Evolutionary conservation across 2,888 invertebrate genomes (phyloP).

Genomic region (Rhagonycha fulva): DNA sequence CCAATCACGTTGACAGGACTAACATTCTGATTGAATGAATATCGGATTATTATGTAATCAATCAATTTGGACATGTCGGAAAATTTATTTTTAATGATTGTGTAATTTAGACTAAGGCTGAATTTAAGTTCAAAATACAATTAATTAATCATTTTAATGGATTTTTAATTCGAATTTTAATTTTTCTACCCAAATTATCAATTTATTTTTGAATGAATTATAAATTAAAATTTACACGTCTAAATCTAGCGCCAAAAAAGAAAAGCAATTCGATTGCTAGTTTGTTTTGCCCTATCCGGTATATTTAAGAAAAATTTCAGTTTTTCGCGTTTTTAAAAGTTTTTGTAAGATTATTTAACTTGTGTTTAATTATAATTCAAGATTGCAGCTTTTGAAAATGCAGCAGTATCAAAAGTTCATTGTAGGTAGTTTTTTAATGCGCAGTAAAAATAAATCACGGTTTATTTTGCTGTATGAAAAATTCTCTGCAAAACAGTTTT

Average conservation of each 20-base stretch:
- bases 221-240: neutral
- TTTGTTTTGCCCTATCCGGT: no score
- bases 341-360: no score
- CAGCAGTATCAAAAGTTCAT: neutral
- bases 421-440: neutral
- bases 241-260: neutral
- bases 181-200: neutral
- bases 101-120: neutral
- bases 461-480: neutral
- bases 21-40: neutral
- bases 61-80: slow-evolving; percentile 1
- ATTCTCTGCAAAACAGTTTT: neutral
- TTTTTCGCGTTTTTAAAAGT: no score
- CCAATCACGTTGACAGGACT: neutral
- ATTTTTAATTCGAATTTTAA: neutral
- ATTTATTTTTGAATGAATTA: neutral
- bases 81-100: slow-evolving; percentile 1
- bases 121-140: neutral
- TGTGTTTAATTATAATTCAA: no score
- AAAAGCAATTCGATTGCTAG: neutral
- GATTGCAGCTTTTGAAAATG: neutral
- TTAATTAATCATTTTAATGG: neutral
- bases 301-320: no score
- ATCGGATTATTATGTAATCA: slow-evolving; percentile 2
- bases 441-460: neutral